Percentiles rank a stretch among this genome's conserved stretches.
Evolutionary conservation across 1,140 invertebrate species (phyloP).

Genomic region (Dufourea novaeangliae): DNA sequence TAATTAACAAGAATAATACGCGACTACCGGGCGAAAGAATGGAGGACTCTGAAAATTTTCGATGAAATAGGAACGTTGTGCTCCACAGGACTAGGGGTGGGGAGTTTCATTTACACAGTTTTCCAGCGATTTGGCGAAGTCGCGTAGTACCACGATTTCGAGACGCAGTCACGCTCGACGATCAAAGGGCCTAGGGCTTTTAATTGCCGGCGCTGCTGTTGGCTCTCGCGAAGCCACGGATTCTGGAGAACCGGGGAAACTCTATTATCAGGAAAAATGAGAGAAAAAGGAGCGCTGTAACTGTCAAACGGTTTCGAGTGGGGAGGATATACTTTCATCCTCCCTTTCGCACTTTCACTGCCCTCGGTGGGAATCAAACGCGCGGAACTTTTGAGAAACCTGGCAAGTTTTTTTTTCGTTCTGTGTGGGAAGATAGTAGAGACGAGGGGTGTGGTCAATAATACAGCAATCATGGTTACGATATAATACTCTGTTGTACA

Average conservation of each 20-base stretch:
- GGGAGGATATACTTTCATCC: background rate
- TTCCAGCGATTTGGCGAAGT: background rate
- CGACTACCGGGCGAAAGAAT: conserved; percentile 11
- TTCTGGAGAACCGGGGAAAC: conserved; percentile 18
- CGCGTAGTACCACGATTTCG: background rate
- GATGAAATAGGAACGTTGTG: conserved; percentile 16
- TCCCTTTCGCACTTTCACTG: background rate
- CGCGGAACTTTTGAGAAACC: too few relatives aligned
- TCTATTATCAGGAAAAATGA: conserved; percentile 19
- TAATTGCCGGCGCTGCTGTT: conserved; percentile 32
- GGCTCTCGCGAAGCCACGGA: background rate
- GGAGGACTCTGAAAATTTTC: conserved; percentile 10
- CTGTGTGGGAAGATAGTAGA: too few relatives aligned
- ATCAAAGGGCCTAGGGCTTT: conserved; percentile 41
- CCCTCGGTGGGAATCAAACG: background rate
- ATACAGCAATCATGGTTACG: too few relatives aligned
- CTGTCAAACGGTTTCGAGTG: background rate
- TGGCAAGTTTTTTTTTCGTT: too few relatives aligned
- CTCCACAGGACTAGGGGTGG: background rate
- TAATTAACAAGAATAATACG: conserved; percentile 33
- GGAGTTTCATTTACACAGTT: conserved; percentile 18
- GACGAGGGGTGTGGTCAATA: too few relatives aligned
- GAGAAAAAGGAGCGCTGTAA: conserved; percentile 2
- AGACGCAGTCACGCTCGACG: conserved; percentile 19
- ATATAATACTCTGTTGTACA: too few relatives aligned